phyloP scores from a whole-genome alignment of 2,113 vertebrate species.

The Diphyllodes magnificus region DNA sequence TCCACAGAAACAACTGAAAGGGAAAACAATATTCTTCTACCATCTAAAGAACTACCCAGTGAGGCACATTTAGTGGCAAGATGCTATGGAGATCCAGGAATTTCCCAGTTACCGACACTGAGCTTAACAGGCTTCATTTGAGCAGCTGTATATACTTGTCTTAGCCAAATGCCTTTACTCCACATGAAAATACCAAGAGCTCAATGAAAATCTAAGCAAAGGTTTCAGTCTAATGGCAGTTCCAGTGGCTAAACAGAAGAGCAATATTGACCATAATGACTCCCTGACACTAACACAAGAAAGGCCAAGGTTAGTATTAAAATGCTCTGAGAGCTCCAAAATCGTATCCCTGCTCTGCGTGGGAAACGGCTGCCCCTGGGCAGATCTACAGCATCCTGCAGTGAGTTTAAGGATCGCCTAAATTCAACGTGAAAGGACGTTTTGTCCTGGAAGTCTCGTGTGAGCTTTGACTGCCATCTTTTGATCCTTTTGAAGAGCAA shows the following conservation, averaged over 20 bases:
- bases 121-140: neutral
- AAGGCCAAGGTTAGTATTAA: neutral
- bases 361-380: neutral
- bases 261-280: neutral
- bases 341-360: rapidly evolving
- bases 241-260: neutral
- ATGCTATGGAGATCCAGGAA: neutral
- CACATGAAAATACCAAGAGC: neutral
- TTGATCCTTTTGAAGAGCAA: neutral
- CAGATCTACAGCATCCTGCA: neutral
- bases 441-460: neutral
- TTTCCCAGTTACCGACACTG: slow-evolving; percentile 23
- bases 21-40: neutral
- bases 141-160: neutral
- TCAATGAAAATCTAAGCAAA: neutral
- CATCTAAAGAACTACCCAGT: neutral
- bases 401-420: neutral
- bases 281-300: neutral
- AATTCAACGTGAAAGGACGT: neutral
- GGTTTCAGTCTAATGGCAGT: neutral
- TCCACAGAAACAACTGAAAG: neutral
- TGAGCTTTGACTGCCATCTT: slow-evolving; percentile 66
- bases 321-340: neutral
- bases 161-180: neutral
- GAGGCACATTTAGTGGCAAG: neutral